These are phyloP conservation scores for Yasuhikotakia modesta DNA, from an alignment of 2,797 vertebrate genomes.

Conservation along the genomic window DNA sequence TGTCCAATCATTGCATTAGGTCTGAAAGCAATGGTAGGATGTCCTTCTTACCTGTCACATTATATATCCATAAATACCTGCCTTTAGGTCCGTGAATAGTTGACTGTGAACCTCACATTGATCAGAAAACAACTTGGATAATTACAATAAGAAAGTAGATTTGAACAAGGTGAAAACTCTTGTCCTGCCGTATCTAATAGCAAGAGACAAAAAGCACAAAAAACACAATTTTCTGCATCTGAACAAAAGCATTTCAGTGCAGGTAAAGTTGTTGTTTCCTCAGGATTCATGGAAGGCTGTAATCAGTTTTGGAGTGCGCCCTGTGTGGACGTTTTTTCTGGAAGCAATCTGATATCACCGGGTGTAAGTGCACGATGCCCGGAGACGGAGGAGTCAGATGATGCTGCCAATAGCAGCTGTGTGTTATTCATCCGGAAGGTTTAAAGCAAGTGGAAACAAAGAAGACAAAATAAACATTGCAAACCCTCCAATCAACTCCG, in stretches of 20 bases:
- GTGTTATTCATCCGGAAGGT: conserved; percentile 68
- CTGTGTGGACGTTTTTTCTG: conserved; percentile 35
- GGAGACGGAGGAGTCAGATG: conserved; percentile 34
- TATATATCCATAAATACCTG: too few relatives aligned
- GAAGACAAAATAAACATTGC: conserved; percentile 76
- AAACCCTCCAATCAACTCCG: conserved; percentile 77
- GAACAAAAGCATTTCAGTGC: conserved; percentile 23
- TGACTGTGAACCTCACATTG: background rate
- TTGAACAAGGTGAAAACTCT: background rate
- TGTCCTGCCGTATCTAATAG: background rate
- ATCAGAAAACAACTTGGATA: background rate
- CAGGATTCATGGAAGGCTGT: conserved; percentile 37
- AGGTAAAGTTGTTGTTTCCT: conserved; percentile 35
- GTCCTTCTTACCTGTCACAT: too few relatives aligned
- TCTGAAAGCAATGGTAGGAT: too few relatives aligned
- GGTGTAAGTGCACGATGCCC: conserved; percentile 46
- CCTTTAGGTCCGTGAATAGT: too few relatives aligned
- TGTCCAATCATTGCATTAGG: too few relatives aligned
- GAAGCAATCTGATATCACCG: conserved; percentile 54
- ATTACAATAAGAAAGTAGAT: conserved; percentile 4
- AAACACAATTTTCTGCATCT: conserved; percentile 24
- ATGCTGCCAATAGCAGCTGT: conserved; percentile 32
- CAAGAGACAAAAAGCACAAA: too few relatives aligned
- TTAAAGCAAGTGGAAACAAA: conserved; percentile 71
- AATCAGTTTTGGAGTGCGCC: conserved; percentile 46